Evolutionary conservation across 1,140 invertebrate genomes (phyloP), one percentile per base, ranked within the genome.

Genomic region (Protaetia brevitarsis): DNA sequence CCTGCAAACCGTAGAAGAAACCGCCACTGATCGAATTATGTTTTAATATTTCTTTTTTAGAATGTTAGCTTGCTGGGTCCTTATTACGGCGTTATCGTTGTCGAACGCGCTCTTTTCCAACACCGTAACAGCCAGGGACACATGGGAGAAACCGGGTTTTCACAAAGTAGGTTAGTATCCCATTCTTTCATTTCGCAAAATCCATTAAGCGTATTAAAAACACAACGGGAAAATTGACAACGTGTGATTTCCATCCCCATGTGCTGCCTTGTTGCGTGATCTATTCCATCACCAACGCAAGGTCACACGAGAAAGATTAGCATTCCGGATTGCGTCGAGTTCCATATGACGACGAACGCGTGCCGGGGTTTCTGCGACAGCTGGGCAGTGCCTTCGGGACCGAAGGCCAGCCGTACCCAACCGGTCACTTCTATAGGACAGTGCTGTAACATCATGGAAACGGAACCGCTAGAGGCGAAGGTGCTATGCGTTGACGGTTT

Each of bases 391-490:
- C 88, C 82, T 69, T 86, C 88, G 0, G 80, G 87, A 11, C 80
- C 84, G 57, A 85, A 87, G 30, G 83, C 83, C 21, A 87, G 88
- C 69, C 84, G 85, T 2, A 83, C 85, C 23, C 87, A 91, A 73
- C 83, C 88, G 0, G 87, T 95, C 58, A 93, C 92, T 0, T 93
- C 91, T 0, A 83, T 93, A n/a, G 92, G 91, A 0, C 88, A 93
- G 73, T 95, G 93, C 75, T 95, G 93, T 77, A 93, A 91, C 77
- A 94, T 94, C 64, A 91, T 93, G 87, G 90, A 93, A 68, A 88
- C 90, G 0, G 89, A 92, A 80, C 82, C 90, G 84, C 82, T 89
- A 26, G 84, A 83, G 60, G 87, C 88, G 8, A 81, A 82, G 68
- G 90, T 93, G 0, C 80, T 88, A 68, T 95, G 92, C 75, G 79